A percentile compares a stretch with the other conserved stretches of the same genome.
Evolutionary conservation across 2,888 invertebrate species (phyloP).

Genomic region (Hololepta plana): DNA sequence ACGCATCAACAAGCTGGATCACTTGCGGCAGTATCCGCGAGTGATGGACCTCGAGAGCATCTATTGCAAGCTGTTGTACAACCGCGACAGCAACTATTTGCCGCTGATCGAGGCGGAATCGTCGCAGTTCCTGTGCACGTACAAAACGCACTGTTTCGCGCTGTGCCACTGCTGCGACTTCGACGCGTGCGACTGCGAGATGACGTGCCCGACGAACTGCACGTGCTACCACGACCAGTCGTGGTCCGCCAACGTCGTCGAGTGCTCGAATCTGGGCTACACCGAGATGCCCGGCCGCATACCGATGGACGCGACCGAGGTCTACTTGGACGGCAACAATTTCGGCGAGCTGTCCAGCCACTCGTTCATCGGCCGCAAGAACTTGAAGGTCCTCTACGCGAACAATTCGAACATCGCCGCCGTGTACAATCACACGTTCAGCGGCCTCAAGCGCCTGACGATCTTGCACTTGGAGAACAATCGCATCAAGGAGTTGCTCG

Average conservation of each 20-base stretch:
- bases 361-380: conserved; percentile 82
- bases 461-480: conserved; percentile 79
- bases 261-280: conserved; percentile 70
- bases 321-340: conserved; percentile 84
- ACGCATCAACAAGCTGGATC: conserved; percentile 69
- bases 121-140: conserved; percentile 80
- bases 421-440: conserved; percentile 80
- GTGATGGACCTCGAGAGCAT: conserved; percentile 82
- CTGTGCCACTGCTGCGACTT: conserved; percentile 93
- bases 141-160: conserved; percentile 85
- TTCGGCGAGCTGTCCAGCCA: conserved; percentile 75
- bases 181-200: conserved; percentile 93
- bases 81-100: conserved; percentile 65
- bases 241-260: conserved; percentile 85
- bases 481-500: conserved; percentile 57
- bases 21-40: conserved; percentile 70
- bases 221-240: conserved; percentile 89
- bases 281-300: conserved; percentile 69
- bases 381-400: conserved; percentile 69
- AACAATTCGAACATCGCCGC: conserved; percentile 76
- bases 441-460: conserved; percentile 60
- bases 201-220: conserved; percentile 88
- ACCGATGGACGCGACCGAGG: conserved; percentile 91
- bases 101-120: conserved; percentile 76
- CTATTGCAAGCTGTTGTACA: conserved; percentile 74